Conservation (phyloP, 2,888 invertebrate species). For the Piscicola geometra region DNA sequence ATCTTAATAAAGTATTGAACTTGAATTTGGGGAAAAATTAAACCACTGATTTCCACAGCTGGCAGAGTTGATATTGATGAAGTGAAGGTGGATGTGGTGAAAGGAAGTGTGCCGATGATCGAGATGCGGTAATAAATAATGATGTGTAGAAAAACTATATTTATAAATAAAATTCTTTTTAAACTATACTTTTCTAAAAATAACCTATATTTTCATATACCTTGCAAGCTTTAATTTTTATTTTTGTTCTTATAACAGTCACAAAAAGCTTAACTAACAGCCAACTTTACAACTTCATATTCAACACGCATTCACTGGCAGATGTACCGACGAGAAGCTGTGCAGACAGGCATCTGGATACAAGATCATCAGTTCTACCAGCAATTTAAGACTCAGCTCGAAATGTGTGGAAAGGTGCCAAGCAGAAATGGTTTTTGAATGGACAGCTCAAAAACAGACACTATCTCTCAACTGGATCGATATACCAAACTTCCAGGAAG, state of each 20-base stretch:
- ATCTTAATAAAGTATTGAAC: no score
- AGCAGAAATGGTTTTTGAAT: background rate
- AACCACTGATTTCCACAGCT: background rate
- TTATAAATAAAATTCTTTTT: background rate
- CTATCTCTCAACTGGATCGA: background rate
- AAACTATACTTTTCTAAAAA: background rate
- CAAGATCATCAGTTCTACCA: background rate
- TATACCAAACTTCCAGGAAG: background rate
- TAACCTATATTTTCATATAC: background rate
- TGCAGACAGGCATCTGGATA: background rate
- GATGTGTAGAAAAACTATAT: no score
- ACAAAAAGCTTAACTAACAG: no score
- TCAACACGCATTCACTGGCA: background rate
- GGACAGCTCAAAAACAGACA: constrained; percentile 6
- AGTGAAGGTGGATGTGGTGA: constrained; percentile 4
- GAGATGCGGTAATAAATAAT: constrained; percentile 2
- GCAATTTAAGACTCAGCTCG: background rate
- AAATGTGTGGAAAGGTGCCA: background rate
- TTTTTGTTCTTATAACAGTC: no score
- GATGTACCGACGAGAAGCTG: background rate
- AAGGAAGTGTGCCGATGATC: background rate
- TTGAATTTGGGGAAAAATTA: background rate
- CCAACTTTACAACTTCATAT: background rate
- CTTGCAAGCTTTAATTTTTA: background rate
- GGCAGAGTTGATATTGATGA: background rate